phyloP scores from a whole-genome alignment of 1,140 invertebrate species.

The Drosophila biarmipes region DNA sequence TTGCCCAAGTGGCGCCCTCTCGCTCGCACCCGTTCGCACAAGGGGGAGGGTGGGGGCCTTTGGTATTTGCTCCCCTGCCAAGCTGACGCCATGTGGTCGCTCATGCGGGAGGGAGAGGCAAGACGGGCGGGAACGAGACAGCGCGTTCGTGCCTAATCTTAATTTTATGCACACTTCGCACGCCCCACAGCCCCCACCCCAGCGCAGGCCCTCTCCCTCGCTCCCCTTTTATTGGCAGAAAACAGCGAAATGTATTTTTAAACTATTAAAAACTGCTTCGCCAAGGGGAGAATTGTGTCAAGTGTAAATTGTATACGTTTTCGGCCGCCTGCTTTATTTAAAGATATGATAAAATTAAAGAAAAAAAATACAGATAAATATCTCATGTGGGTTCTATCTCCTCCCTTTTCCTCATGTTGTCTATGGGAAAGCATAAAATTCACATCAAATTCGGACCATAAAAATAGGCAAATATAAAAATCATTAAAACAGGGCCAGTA shows the following conservation, averaged over 20 bases:
- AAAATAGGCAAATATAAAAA: conserved; percentile 39
- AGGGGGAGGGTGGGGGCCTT: not conserved
- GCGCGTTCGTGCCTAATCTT: conserved; percentile 70
- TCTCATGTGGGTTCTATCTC: conserved; percentile 19
- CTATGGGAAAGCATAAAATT: conserved; percentile 36
- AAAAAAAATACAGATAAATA: conserved; percentile 1
- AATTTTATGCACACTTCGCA: conserved; percentile 73
- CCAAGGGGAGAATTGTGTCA: conserved; percentile 67
- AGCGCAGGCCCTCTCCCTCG: not conserved
- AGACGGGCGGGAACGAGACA: conserved; percentile 20
- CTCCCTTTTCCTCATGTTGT: conserved; percentile 1
- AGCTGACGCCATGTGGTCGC: conserved; percentile 71
- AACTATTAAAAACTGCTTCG: conserved; percentile 62
- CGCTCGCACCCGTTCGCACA: conserved; percentile 21
- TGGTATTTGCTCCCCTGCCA: conserved; percentile 68
- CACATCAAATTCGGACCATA: conserved; percentile 27
- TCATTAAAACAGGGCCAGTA: conserved; percentile 17
- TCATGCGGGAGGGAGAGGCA: conserved; percentile 1
- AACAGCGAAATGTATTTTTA: conserved; percentile 66
- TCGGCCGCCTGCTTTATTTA: conserved; percentile 23
- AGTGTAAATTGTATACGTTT: conserved; percentile 61
- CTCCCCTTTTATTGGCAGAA: conserved; percentile 58
- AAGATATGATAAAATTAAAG: conserved; percentile 22
- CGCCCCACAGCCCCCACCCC: conserved; percentile 18
- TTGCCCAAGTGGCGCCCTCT: conserved; percentile 74